phyloP scores from a whole-genome alignment of 2,113 vertebrate genomes.

The Percopsis transmontana region DNA sequence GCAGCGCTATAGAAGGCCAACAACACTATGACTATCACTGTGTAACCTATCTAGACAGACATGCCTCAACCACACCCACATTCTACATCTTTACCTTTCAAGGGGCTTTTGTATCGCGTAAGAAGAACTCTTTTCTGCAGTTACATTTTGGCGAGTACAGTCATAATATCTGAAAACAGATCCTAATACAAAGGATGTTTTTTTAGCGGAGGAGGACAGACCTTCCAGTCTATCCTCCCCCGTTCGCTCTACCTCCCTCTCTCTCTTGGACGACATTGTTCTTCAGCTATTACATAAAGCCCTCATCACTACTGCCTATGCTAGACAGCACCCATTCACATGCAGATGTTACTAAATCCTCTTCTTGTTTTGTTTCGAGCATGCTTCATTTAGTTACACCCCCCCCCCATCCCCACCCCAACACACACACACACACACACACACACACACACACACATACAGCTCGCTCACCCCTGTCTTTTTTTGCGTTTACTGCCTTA shows the following conservation, averaged over 20 bases:
- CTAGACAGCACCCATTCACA: conserved; percentile 84
- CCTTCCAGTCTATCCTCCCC: conserved; percentile 26
- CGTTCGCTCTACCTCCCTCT: conserved; percentile 4
- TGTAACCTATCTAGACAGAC: too few relatives aligned
- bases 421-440: neutral
- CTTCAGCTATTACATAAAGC: conserved; percentile 77
- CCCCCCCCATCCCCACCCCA: conserved; percentile 8
- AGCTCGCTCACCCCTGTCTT: conserved; percentile 49
- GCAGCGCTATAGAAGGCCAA: conserved; percentile 5
- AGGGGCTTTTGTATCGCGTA: neutral
- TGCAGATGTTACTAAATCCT: conserved; percentile 92
- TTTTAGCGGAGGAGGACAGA: too few relatives aligned
- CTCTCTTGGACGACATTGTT: conserved; percentile 51
- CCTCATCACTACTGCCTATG: conserved; percentile 63
- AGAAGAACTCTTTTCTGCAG: neutral
- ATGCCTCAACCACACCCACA: neutral
- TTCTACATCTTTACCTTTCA: neutral
- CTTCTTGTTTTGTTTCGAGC: conserved; percentile 69
- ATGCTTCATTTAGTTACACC: conserved; percentile 55
- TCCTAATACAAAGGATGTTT: conserved; percentile 22
- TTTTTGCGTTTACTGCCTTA: conserved; percentile 28
- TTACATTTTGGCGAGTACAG: conserved; percentile 29
- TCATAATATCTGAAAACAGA: conserved; percentile 25
- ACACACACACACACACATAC: neutral
- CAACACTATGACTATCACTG: neutral